Evolutionary conservation across 2,888 invertebrate genomes (phyloP), one percentile per base, ranked within the genome.

Genomic region (Drosophila meridionalis): DNA sequence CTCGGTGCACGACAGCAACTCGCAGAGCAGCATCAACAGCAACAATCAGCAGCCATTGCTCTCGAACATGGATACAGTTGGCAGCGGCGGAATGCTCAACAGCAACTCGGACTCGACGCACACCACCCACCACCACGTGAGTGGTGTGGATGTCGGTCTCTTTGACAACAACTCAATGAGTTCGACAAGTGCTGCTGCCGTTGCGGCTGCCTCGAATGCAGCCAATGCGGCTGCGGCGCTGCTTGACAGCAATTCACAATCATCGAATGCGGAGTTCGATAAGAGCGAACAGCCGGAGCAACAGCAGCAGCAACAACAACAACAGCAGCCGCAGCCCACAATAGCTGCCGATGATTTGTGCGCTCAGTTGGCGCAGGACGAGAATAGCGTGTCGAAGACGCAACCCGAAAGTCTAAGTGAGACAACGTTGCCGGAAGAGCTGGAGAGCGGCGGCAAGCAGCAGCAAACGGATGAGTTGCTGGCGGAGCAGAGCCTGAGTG

Each of bases 1-100:
- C n/a, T 92, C 93, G 7, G 87, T 93, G 59, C 93, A 93, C 62
- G 93, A 93, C 76, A 93, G 93, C 78, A 93, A 93, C 72, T 93
- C 93, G 9, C 93, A 92, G 69, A 92, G 93, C 76, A 93, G 93
- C 38, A 92, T 92, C 38, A 92, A 92, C 53, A 93, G 93, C 73
- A 88, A 90, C 69, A 90, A 91, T 50, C 91, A 91, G 67, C 91
- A 91, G 55, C 90, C 89, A 30, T 52, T 91, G 69, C 83, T 90
- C 9, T 78, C 83, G 0, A 61, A 81, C 57, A 84, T 90, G 59
- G 81, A 82, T 9, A 84, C 79, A 14, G 83, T 81, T 11, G 81
- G 89, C 47, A 81, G 32, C 26, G 78, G 32, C n/a, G 48, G 62
- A 38, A 82, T 92, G 75, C 78, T 92, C 20, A 92, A 90, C 67